Base-by-base conservation (phyloP, 2,888 invertebrate genomes). In the Athetis lepigone region DNA sequence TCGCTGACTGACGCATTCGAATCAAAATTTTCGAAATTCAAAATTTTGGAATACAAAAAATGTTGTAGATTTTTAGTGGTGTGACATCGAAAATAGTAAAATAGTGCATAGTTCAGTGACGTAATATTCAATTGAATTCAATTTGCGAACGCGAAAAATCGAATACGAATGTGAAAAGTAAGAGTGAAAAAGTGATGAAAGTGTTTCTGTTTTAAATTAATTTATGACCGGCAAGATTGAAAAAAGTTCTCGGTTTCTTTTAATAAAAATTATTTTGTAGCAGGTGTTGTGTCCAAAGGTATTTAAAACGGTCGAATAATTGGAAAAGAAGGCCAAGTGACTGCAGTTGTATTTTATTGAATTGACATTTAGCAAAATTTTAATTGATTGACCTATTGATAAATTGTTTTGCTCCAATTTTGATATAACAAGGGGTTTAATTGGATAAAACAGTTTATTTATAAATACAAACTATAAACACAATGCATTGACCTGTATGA, bases 401-500 rank as follows among this genome's bases (percentile, higher is more conserved):
- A 64, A 71, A 71, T 63, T 46, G 50, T 51, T 64, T 61, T 49
- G 47, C 16, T 56, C 57, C 47, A 54, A 64, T 70, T 64, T 52
- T 43, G 23, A 45, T 33, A 16, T 39, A 61, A 60, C 56, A 52
- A 54, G 49, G 19, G 33, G 50, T 58, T 54, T 71, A 70, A 77
- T 80, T 74, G 65, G 57, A 51, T 45, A 63, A 73, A 66, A 75
- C 59, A 54, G 79, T 82, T 79, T 83, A 86, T 85, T 85, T 87
- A 85, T 86, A 86, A 82, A 84, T 77, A 81, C 77, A 71, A 82
- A 75, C 81, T 77, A 81, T 77, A 71, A 82, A 75, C 81, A 82
- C 85, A 88, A 92, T 88, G 72, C 92, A 81, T 87, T 91, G 91
- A 92, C 92, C 92, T 85, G 86, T 51, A 79, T 69, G 79, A 74